Percentiles rank a stretch among this genome's conserved stretches.
These are phyloP conservation scores for Zalophus californianus DNA, from an alignment of 2,797 vertebrate species.

Conservation along the genomic window DNA sequence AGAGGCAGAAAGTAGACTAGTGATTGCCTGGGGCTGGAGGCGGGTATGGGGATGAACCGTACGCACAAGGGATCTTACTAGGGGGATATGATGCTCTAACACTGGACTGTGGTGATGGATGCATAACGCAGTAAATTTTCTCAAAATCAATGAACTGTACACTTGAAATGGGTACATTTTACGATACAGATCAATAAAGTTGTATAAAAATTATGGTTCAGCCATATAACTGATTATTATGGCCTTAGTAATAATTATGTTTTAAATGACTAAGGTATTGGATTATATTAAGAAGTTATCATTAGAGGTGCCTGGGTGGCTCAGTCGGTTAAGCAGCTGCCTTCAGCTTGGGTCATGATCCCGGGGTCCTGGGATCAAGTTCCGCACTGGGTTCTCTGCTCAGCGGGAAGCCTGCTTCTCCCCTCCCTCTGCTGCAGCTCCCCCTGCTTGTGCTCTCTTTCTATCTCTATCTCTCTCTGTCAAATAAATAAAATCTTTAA, in stretches of 20 bases:
- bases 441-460: too few relatives aligned
- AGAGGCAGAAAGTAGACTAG: background rate
- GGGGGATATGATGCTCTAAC: background rate
- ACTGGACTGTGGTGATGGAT: background rate
- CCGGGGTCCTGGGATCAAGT: too few relatives aligned
- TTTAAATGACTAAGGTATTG: background rate
- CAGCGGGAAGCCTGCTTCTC: too few relatives aligned
- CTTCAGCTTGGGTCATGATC: too few relatives aligned
- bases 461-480: too few relatives aligned
- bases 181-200: background rate
- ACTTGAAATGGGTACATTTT: background rate
- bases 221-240: background rate
- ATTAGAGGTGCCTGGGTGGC: too few relatives aligned
- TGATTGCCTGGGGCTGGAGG: background rate
- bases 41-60: too few relatives aligned
- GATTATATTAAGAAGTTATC: background rate
- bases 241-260: background rate
- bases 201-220: background rate
- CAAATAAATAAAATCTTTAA: background rate
- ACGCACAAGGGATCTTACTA: background rate
- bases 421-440: too few relatives aligned
- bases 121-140: background rate
- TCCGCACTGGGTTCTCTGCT: too few relatives aligned
- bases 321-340: too few relatives aligned
- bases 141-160: background rate